Base-by-base conservation (phyloP, 1,140 invertebrate species). In the Pristionchus pacificus region DNA sequence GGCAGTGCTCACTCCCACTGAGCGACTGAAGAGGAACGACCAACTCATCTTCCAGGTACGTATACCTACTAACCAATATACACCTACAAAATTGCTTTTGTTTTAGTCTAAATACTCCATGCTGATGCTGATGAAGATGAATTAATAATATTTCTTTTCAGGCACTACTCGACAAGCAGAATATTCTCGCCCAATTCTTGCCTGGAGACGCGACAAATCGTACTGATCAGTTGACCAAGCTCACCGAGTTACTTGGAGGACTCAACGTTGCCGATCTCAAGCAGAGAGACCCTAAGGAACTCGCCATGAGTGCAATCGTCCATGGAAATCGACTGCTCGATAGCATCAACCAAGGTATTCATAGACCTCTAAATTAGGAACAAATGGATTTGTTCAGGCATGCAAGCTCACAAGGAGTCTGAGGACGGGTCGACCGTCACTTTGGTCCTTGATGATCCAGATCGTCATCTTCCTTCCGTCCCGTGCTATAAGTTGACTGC, bases 301-400 rank as follows among this genome's bases (percentile, higher is more conserved):
- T 84, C 10, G 81, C 81, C 6, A 76, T 83, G 76, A 83, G 80
- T 58, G 82, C 81, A 14, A 83, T 83, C 64, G 81, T 83, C 14
- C 80, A 82, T 60, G 81, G 82, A 57, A 83, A 83, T 71, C 77
- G 82, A 1, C 66, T 83, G 29, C 60, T 83, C 1, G 81, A 83
- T 55, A 72, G 72, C 33, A 83, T 83, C 32, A 83, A 83, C 67
- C 67, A 77, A 63, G 61, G 80, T 78, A 58, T 31, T 30, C 49
- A 59, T 15, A n/a, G n/a, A n/a, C n/a, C n/a, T n/a, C n/a, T n/a
- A n/a, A n/a, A n/a, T n/a, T n/a, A n/a, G n/a, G n/a, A 10, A 25
- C 10, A 25, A 6, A 28, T 70, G 67, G 27, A 68, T 6, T 69
- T 14, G 14, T 71, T 71, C 32, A 75, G 71, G 67, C 15, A 78